A percentile compares a stretch with the other conserved stretches of the same genome.
phyloP scores from a whole-genome alignment of 2,113 vertebrate genomes.

The Gyps fulvus region DNA sequence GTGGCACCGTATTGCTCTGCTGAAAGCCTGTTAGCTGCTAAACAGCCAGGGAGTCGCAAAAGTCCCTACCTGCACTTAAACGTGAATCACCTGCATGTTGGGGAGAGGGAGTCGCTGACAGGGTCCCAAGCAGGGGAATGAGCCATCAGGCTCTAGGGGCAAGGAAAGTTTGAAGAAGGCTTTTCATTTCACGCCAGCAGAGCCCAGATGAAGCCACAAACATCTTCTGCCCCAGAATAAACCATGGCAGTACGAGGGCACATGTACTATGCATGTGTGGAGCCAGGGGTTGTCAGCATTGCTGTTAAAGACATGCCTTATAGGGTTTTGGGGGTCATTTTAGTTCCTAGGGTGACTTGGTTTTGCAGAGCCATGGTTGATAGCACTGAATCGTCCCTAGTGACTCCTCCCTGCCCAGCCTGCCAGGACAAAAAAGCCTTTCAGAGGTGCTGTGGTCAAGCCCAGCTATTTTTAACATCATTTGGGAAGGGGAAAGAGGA shows the following conservation, averaged over 20 bases:
- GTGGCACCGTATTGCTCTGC: neutral
- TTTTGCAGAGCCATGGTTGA: neutral
- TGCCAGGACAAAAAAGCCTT: neutral
- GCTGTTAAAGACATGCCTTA: neutral
- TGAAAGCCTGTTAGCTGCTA: neutral
- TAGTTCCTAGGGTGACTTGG: neutral
- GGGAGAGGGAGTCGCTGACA: neutral
- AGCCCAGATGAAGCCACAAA: neutral
- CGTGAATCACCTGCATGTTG: neutral
- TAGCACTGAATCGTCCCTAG: neutral
- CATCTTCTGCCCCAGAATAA: neutral
- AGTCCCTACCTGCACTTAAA: neutral
- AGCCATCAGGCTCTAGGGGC: neutral
- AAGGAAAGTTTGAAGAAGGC: neutral
- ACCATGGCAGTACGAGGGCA: neutral
- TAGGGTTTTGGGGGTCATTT: neutral
- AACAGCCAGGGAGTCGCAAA: neutral
- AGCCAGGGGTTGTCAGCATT: neutral
- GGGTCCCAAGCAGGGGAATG: neutral
- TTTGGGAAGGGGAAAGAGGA: neutral
- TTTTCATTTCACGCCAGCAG: neutral
- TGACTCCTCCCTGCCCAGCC: neutral
- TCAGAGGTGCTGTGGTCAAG: neutral
- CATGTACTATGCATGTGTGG: neutral
- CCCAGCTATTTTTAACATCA: neutral